A percentile compares a stretch with the other conserved stretches of the same genome.
Evolutionary conservation across 2,888 invertebrate genomes (phyloP).

Genomic region (Zonitis immaculata): DNA sequence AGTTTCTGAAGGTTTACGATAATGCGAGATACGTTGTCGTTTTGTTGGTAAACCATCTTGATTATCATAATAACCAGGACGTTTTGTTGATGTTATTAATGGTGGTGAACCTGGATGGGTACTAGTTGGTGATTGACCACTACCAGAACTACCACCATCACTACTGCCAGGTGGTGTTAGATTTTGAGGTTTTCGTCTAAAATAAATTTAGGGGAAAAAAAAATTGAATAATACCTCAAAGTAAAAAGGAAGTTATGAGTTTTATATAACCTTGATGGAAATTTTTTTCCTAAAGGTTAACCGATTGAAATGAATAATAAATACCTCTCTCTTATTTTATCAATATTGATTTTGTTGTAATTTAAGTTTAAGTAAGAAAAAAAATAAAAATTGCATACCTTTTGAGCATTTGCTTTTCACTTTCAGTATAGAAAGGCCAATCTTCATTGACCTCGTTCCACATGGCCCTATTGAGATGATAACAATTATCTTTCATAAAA

Average conservation of each 20-base stretch:
- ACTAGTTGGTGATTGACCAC: conserved; percentile 74
- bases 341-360: too few relatives aligned
- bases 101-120: conserved; percentile 73
- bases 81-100: conserved; percentile 53
- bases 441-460: conserved; percentile 93
- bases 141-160: conserved; percentile 70
- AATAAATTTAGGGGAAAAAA: conserved; percentile 22
- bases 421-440: conserved; percentile 91
- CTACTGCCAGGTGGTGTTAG: conserved; percentile 84
- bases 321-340: too few relatives aligned
- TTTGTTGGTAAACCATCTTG: conserved; percentile 60
- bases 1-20: conserved; percentile 56
- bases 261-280: too few relatives aligned
- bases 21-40: conserved; percentile 84
- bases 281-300: too few relatives aligned
- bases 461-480: conserved; percentile 77
- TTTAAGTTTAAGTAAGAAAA: too few relatives aligned
- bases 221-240: too few relatives aligned
- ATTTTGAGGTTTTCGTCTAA: conserved; percentile 84
- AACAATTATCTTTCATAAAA: conserved; percentile 81
- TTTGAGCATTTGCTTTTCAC: conserved; percentile 83
- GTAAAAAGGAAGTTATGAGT: too few relatives aligned
- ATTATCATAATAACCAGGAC: conserved; percentile 60
- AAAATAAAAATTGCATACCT: conserved; percentile 50
- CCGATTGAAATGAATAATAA: too few relatives aligned